Evolutionary conservation across 2,888 invertebrate species (phyloP), one percentile per base, ranked within the genome.

Genomic region (Macropis europaea): DNA sequence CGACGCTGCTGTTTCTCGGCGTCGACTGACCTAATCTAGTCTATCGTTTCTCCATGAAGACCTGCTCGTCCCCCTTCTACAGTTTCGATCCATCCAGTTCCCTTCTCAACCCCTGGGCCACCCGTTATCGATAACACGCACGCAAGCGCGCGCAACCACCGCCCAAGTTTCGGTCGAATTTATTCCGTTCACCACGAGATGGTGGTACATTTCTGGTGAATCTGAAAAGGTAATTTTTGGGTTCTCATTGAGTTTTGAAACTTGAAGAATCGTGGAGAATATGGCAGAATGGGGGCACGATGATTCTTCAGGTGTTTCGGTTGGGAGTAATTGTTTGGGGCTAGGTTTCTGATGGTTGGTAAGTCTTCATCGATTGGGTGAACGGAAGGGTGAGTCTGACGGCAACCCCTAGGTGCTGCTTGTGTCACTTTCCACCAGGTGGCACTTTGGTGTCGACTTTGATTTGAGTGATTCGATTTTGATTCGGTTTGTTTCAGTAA

Each of bases 101-200:
- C n/a, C 54, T 36, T 45, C 36, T 17, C 63, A 38, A 30, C 56
- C 72, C 56, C 59, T 61, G 53, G 34, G 15, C 7, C 69, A n/a
- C n/a, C 34, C 45, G 64, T 43, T 71, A 77, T 81, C 83, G 83
- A 82, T 82, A 77, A 81, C 30, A 34, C 1, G 38, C 54, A 32
- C 83, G 85, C n/a, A n/a, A n/a, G n/a, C 84, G 73, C 76, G 84
- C 84, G 85, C 85, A 76, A 48, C 54, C 43, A 45, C 53, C 70
- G 54, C 61, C 69, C 78, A 66, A 60, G 34, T 63, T 36, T n/a
- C 2, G 19, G 9, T 2, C 26, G 67, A n/a, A n/a, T 60, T 83
- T 79, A 45, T 53, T 26, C 38, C 42, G 42, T 47, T 24, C 54
- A 45, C 73, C 81, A 64, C 74, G 59, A 81, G 83, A 84, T 83